These are phyloP conservation scores for Clarias magur DNA, from an alignment of 2,113 vertebrate genomes.

Conservation along the genomic window DNA sequence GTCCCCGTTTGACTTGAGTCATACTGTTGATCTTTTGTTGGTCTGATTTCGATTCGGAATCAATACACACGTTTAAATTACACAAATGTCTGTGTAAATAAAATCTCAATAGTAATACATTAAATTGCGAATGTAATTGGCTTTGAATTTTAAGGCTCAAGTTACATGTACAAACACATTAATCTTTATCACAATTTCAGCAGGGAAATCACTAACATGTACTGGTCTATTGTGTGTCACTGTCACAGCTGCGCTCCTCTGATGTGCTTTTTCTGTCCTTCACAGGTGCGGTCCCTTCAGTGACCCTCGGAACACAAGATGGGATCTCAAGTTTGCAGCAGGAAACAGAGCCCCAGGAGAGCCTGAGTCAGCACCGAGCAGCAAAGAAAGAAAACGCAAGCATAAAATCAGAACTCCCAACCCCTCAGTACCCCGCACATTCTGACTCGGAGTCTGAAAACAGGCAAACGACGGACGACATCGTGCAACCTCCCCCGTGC, in stretches of 20 bases:
- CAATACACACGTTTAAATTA: too few species aligned
- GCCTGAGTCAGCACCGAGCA: neutral
- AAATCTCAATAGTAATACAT: too few species aligned
- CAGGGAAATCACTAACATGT: neutral
- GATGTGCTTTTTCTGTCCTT: neutral
- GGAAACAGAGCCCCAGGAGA: slow-evolving; percentile 17
- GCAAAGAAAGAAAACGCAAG: slow-evolving; percentile 22
- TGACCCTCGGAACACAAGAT: slow-evolving; percentile 4
- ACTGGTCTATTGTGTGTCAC: neutral
- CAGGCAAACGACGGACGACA: neutral
- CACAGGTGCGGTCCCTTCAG: slow-evolving; percentile 3
- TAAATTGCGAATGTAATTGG: too few species aligned
- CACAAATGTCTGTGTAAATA: too few species aligned
- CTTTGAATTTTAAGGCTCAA: too few species aligned
- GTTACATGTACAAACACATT: too few species aligned
- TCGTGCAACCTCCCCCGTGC: neutral
- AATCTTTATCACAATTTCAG: neutral
- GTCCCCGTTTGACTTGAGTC: too few species aligned
- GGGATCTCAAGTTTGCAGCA: slow-evolving; percentile 11
- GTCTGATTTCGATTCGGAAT: too few species aligned
- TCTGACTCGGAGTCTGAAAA: slow-evolving; percentile 1
- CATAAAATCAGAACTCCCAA: slow-evolving; percentile 30
- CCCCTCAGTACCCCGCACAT: neutral
- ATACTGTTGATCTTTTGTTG: too few species aligned
- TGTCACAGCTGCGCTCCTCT: neutral